These are phyloP conservation scores for Telmatherina bonti DNA, from an alignment of 2,797 vertebrate genomes.

Conservation along the genomic window DNA sequence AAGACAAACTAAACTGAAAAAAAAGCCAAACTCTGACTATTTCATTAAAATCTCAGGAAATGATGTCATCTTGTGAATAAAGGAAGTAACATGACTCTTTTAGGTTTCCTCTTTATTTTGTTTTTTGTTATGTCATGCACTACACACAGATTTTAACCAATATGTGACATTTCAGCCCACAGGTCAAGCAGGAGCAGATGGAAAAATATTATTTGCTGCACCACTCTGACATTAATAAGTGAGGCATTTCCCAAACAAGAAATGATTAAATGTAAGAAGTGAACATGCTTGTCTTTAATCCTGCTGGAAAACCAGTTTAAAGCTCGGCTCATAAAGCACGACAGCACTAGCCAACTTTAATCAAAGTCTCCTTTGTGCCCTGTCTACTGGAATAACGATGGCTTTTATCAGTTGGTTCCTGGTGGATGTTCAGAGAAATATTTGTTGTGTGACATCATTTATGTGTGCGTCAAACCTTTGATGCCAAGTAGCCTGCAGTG, in stretches of 20 bases:
- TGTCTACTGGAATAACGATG: constrained; percentile 36
- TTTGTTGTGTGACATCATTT: constrained; percentile 66
- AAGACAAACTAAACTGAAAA: no score
- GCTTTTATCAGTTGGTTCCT: constrained; percentile 45
- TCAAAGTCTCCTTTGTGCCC: constrained; percentile 32
- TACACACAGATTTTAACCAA: not conserved
- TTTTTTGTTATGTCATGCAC: not conserved
- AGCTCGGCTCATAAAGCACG: constrained; percentile 18
- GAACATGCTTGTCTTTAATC: constrained; percentile 6
- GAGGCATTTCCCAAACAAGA: constrained; percentile 1
- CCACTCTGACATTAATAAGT: not conserved
- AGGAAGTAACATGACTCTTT: not conserved
- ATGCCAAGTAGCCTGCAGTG: constrained; percentile 57
- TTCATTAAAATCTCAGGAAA: not conserved
- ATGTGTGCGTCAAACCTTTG: constrained; percentile 67
- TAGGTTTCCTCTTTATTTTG: not conserved
- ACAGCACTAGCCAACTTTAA: constrained; percentile 12
- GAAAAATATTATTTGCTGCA: constrained; percentile 8
- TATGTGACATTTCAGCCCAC: constrained; percentile 1
- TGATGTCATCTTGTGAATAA: not conserved
- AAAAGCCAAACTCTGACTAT: not conserved
- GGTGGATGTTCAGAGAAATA: constrained; percentile 55
- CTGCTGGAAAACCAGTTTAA: constrained; percentile 6
- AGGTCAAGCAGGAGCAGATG: constrained; percentile 12
- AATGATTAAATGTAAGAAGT: constrained; percentile 8